phyloP scores from a whole-genome alignment of 2,888 invertebrate genomes.

The Fragum whitleyi region DNA sequence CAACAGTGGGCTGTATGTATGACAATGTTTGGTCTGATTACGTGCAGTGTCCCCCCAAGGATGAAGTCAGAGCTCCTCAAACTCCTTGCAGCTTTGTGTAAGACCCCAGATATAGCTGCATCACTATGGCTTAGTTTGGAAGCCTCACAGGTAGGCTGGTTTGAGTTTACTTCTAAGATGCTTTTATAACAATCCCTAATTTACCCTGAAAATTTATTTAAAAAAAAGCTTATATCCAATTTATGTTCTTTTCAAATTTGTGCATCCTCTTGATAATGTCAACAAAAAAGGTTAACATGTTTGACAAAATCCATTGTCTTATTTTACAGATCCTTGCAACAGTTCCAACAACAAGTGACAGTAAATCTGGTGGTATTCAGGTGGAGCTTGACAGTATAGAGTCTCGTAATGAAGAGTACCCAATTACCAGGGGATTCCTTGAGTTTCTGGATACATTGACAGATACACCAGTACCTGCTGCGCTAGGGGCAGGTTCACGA shows the following conservation, averaged over 20 bases:
- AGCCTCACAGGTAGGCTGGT: slow-evolving; percentile 80
- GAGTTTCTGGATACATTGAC: slow-evolving; percentile 91
- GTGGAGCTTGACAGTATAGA: slow-evolving; percentile 98
- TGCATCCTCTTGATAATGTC: too few relatives aligned
- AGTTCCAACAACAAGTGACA: slow-evolving; percentile 54
- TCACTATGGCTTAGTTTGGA: slow-evolving; percentile 92
- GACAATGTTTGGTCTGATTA: slow-evolving; percentile 92
- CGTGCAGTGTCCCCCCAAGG: slow-evolving; percentile 93
- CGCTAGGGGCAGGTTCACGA: slow-evolving; percentile 92
- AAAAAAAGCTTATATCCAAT: too few relatives aligned
- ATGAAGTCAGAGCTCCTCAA: slow-evolving; percentile 94
- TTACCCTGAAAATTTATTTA: too few relatives aligned
- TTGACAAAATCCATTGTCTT: background rate
- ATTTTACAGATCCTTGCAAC: slow-evolving; percentile 78
- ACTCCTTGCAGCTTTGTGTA: slow-evolving; percentile 92
- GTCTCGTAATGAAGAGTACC: slow-evolving; percentile 95
- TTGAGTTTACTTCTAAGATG: too few relatives aligned
- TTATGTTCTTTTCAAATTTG: too few relatives aligned
- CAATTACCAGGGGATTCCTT: slow-evolving; percentile 93
- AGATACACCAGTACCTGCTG: slow-evolving; percentile 82
- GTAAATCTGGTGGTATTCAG: slow-evolving; percentile 75
- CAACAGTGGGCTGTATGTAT: slow-evolving; percentile 94
- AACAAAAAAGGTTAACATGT: too few relatives aligned
- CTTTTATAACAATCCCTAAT: too few relatives aligned
- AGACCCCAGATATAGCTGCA: slow-evolving; percentile 91